Evolutionary conservation across 2,113 vertebrate genomes (phyloP).

Genomic region (Dolichallabes microphthalmus): DNA sequence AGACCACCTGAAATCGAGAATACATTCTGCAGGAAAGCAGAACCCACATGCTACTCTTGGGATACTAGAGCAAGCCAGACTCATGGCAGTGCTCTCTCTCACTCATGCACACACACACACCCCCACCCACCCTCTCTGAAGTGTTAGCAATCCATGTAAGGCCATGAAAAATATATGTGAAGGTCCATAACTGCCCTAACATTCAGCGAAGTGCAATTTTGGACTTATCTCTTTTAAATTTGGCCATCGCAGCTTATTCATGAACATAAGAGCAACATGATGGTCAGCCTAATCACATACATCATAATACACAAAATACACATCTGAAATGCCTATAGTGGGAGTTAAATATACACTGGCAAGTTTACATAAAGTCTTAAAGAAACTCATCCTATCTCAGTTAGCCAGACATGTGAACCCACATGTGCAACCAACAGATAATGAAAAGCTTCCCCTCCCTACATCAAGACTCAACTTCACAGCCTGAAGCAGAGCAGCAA

Average conservation of each 20-base stretch:
- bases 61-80: background rate
- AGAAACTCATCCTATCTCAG: constrained; percentile 26
- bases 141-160: background rate
- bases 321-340: background rate
- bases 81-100: background rate
- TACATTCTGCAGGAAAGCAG: background rate
- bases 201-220: background rate
- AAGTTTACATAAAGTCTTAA: constrained; percentile 22
- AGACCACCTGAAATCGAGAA: constrained; percentile 20
- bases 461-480: constrained; percentile 1
- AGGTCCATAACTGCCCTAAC: background rate
- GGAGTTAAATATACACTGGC: background rate
- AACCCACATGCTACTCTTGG: constrained; percentile 7
- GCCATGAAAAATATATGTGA: background rate
- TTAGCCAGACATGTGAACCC: constrained; percentile 3
- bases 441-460: constrained; percentile 49
- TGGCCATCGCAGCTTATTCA: background rate
- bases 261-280: background rate
- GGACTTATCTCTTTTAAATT: background rate
- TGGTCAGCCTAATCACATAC: background rate
- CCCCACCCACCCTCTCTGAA: background rate
- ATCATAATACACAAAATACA: background rate
- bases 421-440: constrained; percentile 55
- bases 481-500: constrained; percentile 22
- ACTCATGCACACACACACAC: background rate